Base-by-base conservation (phyloP, 1,140 invertebrate genomes). In the Periplaneta americana region DNA sequence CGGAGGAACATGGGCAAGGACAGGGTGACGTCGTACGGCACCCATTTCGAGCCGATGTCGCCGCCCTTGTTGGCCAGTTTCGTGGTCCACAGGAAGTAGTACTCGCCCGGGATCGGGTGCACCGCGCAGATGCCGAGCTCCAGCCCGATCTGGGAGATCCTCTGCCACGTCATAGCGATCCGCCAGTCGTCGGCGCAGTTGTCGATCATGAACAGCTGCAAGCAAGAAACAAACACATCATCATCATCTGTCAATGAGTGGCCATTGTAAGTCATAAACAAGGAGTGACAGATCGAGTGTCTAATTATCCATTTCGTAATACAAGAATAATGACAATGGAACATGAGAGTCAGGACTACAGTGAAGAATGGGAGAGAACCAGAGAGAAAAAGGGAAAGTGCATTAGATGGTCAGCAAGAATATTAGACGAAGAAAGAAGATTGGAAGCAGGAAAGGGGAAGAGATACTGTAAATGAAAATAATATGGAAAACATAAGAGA, bases 111-210 rank as follows among this genome's bases (percentile, higher is more conserved):
- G 86, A 99, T 96, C 66, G 98, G 98, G 90, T 99, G 98, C 85
- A 99, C 94, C 85, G 97, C 97, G 90, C 98, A 99, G 86, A 99
- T 96, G 82, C 94, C 88, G 84, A 99, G 91, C 90, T 99, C 98
- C 84, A 98, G 91, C 37, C 93, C 91, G 87, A 99, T 98, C 90
- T 98, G 97, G 84, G 93, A 92, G 89, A 98, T 96, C 88, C 98
- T 91, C 90, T 98, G 96, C 95, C 96, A 98, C 82, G 98, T 99
- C 95, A 99, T 98, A 83, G 98, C 98, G 90, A 99, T 99, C 87
- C 98, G 92, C 98, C 98, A 99, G 91, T 99, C 98, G 89, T 99
- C 98, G 79, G 98, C 98, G 91, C 98, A 99, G 92, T 99, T 99
- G 93, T 99, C 97, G 91, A 99, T 98, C 96, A 98, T 98, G 91